These are phyloP conservation scores for Sardinella longiceps DNA, from an alignment of 2,797 vertebrate species.

Conservation along the genomic window DNA sequence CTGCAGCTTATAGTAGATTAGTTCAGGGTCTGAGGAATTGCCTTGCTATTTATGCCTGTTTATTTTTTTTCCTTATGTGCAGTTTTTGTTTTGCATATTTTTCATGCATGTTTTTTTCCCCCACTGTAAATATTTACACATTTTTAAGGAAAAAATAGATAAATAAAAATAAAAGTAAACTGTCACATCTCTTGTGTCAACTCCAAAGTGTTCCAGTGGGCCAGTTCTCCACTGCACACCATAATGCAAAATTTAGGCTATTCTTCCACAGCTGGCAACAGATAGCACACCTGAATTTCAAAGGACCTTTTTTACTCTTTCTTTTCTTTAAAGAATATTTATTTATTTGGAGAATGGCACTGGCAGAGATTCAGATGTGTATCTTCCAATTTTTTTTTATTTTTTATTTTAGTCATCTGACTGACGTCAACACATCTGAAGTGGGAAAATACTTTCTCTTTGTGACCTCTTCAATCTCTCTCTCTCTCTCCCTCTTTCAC, in stretches of 20 bases:
- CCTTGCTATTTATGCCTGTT: no score
- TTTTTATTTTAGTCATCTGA: neutral
- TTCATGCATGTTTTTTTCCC: no score
- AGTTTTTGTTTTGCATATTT: no score
- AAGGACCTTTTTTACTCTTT: neutral
- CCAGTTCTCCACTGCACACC: neutral
- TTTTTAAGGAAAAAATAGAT: no score
- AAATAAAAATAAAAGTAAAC: no score
- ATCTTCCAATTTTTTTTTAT: neutral
- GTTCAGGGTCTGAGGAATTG: no score
- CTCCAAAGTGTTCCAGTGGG: neutral
- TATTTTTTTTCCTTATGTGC: no score
- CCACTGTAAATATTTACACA: no score
- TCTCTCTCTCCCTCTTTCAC: neutral
- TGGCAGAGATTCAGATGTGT: neutral
- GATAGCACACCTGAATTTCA: neutral
- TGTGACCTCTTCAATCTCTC: neutral
- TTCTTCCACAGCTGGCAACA: neutral
- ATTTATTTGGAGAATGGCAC: neutral
- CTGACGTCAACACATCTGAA: constrained; percentile 24
- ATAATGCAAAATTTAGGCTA: neutral
- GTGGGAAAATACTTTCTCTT: neutral
- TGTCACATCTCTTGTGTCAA: neutral
- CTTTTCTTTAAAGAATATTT: neutral
- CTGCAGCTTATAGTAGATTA: no score